Conservation (phyloP, 2,888 invertebrate species). For the Platerodrilus igneus region DNA sequence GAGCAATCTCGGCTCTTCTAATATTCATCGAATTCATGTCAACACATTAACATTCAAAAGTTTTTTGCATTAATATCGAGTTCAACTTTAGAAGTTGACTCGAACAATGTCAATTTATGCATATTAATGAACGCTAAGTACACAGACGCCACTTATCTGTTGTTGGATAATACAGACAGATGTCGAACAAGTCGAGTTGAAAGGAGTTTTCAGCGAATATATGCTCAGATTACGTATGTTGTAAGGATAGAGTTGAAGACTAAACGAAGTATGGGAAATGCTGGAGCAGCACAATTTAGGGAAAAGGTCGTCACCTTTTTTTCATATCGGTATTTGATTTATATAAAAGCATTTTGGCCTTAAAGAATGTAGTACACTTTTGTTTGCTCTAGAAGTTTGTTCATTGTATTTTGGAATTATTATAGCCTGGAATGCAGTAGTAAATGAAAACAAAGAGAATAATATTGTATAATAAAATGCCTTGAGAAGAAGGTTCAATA, state of each 20-base stretch:
- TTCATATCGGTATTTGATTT: no score
- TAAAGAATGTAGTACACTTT: no score
- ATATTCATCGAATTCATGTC: conserved; percentile 32
- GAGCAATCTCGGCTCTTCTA: no score
- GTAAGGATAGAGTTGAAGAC: conserved; percentile 21
- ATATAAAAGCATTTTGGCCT: no score
- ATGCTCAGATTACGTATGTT: conserved; percentile 19
- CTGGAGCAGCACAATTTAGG: conserved; percentile 35
- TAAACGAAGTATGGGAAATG: conserved; percentile 31
- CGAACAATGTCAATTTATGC: conserved; percentile 39
- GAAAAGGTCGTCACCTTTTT: conserved; percentile 32
- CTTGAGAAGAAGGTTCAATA: no score
- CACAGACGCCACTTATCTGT: conserved; percentile 24
- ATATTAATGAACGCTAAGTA: conserved; percentile 35
- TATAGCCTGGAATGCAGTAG: no score
- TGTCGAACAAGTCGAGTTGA: conserved; percentile 26
- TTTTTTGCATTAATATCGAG: conserved; percentile 32
- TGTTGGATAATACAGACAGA: conserved; percentile 20
- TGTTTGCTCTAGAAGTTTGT: no score
- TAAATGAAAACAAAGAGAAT: no score
- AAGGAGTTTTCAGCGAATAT: conserved; percentile 23
- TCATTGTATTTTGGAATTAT: no score
- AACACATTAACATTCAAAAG: conserved; percentile 36
- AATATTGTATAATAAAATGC: no score
- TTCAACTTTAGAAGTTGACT: conserved; percentile 22